Evolutionary conservation across 2,113 vertebrate genomes (phyloP).

Genomic region (Cathartes aura): DNA sequence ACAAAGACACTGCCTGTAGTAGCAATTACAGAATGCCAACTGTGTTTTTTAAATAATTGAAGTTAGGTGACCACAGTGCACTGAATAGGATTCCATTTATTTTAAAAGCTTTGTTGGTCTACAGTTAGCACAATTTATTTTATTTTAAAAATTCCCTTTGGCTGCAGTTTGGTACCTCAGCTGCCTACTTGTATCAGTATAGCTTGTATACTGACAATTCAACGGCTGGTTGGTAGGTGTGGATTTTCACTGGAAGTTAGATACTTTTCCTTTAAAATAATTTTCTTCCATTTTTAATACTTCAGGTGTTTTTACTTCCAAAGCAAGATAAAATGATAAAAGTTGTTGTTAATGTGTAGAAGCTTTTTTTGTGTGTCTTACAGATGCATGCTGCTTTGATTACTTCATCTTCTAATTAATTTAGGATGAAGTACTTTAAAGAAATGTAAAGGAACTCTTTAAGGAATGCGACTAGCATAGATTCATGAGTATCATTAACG

Average conservation of each 20-base stretch:
- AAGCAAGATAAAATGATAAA: neutral
- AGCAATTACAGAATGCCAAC: conserved; percentile 21
- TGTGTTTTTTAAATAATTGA: conserved; percentile 33
- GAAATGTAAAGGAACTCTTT: neutral
- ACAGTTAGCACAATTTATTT: neutral
- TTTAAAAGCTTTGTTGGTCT: conserved; percentile 52
- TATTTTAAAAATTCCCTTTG: neutral
- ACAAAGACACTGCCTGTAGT: neutral
- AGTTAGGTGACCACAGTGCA: conserved; percentile 7
- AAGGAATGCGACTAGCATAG: neutral
- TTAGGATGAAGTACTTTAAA: neutral
- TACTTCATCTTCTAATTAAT: conserved; percentile 9
- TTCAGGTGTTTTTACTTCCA: neutral
- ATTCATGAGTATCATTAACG: neutral
- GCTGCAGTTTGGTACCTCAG: neutral
- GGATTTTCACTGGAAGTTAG: neutral
- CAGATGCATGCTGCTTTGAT: neutral
- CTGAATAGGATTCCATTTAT: neutral
- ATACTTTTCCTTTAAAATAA: neutral
- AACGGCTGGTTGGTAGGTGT: neutral
- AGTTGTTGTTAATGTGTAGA: neutral
- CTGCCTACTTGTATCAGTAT: neutral
- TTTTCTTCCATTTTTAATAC: neutral
- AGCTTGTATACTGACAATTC: neutral
- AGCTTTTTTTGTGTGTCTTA: neutral